A percentile compares a stretch with the other conserved stretches of the same genome.
phyloP scores from a whole-genome alignment of 2,888 invertebrate species.

The Dicyrtoma fusca region DNA sequence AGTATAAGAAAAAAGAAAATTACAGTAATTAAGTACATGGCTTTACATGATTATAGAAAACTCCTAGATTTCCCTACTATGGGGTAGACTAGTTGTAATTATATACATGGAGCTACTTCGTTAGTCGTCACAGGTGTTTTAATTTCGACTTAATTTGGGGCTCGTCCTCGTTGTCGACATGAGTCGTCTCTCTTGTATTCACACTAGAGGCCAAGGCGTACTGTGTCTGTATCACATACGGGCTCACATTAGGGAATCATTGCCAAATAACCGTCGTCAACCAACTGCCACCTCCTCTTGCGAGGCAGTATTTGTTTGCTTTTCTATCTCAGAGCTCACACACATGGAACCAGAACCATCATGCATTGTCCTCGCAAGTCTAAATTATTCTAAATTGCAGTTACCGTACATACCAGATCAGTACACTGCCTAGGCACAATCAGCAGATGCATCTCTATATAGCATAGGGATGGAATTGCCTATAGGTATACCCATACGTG shows the following conservation, averaged over 20 bases:
- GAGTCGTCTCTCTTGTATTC: too few species aligned
- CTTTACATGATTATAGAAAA: not conserved
- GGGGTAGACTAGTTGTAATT: too few species aligned
- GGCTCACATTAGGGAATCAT: conserved; percentile 1
- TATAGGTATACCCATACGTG: too few species aligned
- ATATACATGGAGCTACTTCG: too few species aligned
- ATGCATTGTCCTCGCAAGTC: conserved; percentile 8
- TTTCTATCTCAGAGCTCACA: too few species aligned
- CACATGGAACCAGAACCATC: not conserved
- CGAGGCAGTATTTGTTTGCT: too few species aligned
- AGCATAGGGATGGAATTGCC: too few species aligned
- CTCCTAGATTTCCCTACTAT: not conserved
- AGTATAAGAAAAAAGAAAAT: conserved; percentile 11
- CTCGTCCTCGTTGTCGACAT: not conserved
- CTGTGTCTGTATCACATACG: too few species aligned
- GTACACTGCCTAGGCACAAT: too few species aligned
- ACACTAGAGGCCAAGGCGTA: too few species aligned
- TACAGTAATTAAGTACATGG: conserved; percentile 12
- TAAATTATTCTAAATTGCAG: not conserved
- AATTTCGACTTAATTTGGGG: conserved; percentile 7
- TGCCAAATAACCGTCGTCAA: conserved; percentile 13
- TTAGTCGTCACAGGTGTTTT: not conserved
- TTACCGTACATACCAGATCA: not conserved
- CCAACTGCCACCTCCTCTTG: conserved; percentile 2
- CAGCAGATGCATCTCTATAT: too few species aligned